These are phyloP conservation scores for Oreochromis aureus DNA, from an alignment of 2,113 vertebrate species.

Conservation along the genomic window DNA sequence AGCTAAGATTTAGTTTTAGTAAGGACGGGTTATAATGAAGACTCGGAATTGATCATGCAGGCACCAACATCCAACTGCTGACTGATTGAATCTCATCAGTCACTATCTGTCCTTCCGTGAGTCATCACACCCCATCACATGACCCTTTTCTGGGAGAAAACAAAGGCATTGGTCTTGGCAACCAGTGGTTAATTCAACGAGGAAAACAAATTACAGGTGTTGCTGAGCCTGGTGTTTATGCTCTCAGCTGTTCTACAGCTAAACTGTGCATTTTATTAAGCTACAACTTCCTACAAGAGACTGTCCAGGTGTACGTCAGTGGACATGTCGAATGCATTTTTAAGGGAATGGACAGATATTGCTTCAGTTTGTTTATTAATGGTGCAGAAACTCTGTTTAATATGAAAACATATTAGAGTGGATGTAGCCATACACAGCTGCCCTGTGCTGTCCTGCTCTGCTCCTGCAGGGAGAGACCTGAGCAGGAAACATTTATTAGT, in stretches of 20 bases:
- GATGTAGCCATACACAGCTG: background rate
- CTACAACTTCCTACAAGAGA: background rate
- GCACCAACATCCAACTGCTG: background rate
- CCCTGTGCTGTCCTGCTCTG: constrained; percentile 30
- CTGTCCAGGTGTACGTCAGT: background rate
- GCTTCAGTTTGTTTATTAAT: background rate
- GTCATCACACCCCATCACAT: background rate
- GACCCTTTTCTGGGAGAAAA: background rate
- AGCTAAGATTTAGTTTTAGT: background rate
- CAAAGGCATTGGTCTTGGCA: background rate
- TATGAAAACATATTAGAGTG: background rate
- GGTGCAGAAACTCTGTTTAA: background rate
- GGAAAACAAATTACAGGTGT: background rate
- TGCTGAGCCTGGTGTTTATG: background rate
- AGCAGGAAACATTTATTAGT: constrained; percentile 90
- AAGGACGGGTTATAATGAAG: fast-evolving
- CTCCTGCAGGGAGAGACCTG: constrained; percentile 74
- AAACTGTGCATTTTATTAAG: background rate
- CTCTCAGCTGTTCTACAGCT: background rate
- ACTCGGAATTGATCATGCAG: background rate
- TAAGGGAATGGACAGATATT: background rate
- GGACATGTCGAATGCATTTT: background rate
- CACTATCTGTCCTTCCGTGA: background rate
- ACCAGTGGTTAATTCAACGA: background rate
- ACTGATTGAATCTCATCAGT: background rate